These are phyloP conservation scores for Tragopan temminckii DNA, from an alignment of 2,797 vertebrate species.

Conservation along the genomic window DNA sequence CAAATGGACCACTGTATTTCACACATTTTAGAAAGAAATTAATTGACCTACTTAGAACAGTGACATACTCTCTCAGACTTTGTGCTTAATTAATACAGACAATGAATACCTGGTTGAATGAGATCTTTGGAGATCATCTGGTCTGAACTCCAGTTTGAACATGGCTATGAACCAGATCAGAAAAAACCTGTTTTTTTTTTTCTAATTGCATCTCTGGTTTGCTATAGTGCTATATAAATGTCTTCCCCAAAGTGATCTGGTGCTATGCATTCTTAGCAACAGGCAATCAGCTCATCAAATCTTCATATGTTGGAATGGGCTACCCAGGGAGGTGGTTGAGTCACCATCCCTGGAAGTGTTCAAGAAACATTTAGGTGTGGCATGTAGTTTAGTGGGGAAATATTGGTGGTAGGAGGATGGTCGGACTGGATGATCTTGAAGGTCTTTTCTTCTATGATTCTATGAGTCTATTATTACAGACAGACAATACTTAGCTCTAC, in stretches of 20 bases:
- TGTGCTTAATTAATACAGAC: background rate
- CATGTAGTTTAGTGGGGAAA: too few relatives aligned
- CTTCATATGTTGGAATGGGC: background rate
- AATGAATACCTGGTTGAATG: background rate
- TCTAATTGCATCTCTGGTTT: background rate
- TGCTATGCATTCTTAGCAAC: background rate
- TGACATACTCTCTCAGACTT: background rate
- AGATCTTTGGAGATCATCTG: background rate
- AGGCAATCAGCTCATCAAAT: background rate
- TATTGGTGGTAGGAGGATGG: too few relatives aligned
- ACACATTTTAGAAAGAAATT: background rate
- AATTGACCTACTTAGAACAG: background rate
- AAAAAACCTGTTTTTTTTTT: fast-evolving
- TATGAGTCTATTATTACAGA: background rate
- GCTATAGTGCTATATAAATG: background rate
- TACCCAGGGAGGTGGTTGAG: too few relatives aligned
- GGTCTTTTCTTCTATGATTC: too few relatives aligned
- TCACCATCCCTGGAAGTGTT: too few relatives aligned
- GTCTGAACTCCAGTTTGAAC: background rate
- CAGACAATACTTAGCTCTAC: background rate
- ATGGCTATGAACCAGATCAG: background rate
- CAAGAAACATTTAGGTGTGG: too few relatives aligned
- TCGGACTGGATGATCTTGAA: too few relatives aligned
- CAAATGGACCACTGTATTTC: background rate
- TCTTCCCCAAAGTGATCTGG: background rate